Percentiles rank a stretch among this genome's conserved stretches.
phyloP scores from a whole-genome alignment of 2,113 vertebrate genomes.

The Recurvirostra avosetta region DNA sequence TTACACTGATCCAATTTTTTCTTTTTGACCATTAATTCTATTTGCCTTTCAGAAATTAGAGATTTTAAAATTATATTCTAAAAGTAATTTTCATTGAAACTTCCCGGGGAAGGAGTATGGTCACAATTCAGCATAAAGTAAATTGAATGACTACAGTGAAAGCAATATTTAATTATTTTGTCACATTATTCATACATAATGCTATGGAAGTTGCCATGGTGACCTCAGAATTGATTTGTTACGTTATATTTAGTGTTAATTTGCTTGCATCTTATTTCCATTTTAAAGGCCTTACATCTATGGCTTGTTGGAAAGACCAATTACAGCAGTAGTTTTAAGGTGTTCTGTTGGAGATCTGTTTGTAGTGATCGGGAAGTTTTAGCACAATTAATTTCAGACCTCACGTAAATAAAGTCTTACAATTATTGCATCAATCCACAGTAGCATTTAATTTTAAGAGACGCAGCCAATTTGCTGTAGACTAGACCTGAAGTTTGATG shows the following conservation, averaged over 20 bases:
- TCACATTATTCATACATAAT: slow-evolving; percentile 29
- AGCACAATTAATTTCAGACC: background rate
- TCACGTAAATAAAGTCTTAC: background rate
- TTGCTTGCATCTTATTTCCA: slow-evolving; percentile 35
- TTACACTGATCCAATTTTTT: background rate
- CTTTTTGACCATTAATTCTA: background rate
- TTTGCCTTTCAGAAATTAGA: background rate
- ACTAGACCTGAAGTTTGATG: slow-evolving; percentile 27
- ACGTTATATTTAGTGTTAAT: slow-evolving; percentile 15
- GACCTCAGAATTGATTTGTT: slow-evolving; percentile 24
- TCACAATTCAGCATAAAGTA: background rate
- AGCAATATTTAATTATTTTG: slow-evolving; percentile 27
- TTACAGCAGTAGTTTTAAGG: background rate
- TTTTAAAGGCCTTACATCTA: slow-evolving; percentile 12
- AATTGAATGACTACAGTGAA: background rate
- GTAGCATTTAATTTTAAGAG: slow-evolving; percentile 12
- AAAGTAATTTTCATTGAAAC: background rate
- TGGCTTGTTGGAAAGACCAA: background rate
- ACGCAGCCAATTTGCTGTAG: background rate
- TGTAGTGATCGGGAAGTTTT: background rate
- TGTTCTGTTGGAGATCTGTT: background rate
- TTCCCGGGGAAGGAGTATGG: background rate
- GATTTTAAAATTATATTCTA: background rate
- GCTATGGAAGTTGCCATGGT: slow-evolving; percentile 31
- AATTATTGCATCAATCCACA: background rate